Base-by-base conservation (phyloP, 1,140 invertebrate genomes). In the Nasonia giraulti region DNA sequence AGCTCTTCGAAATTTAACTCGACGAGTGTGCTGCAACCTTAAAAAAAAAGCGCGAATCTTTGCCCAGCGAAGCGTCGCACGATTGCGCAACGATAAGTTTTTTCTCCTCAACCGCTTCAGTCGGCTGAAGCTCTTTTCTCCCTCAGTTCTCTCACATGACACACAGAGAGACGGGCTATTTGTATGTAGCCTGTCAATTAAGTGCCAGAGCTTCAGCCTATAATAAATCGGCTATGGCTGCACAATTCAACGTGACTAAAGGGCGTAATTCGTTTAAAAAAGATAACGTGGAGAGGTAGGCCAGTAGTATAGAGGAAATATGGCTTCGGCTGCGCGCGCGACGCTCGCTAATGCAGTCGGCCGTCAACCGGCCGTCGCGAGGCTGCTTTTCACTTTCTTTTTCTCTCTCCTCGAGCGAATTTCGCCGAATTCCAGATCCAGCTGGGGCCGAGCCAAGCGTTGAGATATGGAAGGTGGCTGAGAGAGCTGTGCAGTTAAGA, bases 181-280 rank as follows among this genome's bases (percentile, higher is more conserved):
- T 69, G 37, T 50, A 10, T 44, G 40, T 44, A 44, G 69, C 44
- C 77, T 89, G 88, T 89, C 89, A 89, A 90, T 91, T 88, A 90
- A 86, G 83, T 76, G 71, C n/a, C 85, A 62, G 55, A 7, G 8
- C 10, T 44, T 8, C 8, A 44, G 27, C 27, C 27, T 37, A 37
- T 37, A 37, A 37, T 37, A 37, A 3, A 37, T 27, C 27, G 37
- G 40, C 89, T 89, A 89, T 88, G 87, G 88, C 87, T 89, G 88
- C 88, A 86, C 87, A 87, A 89, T 87, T 88, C 89, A 89, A 91
- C 88, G 88, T 89, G 89, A 89, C 89, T 87, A 89, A 8, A 86
- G 88, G 82, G 87, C 82, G 80, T 92, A 92, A 92, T 92, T 89
- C 89, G 86, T 90, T 92, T 92, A 91, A 88, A 88, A 88, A 87